Evolutionary conservation across 2,797 vertebrate species (phyloP).

Genomic region (Brachyrhaphis roseni): DNA sequence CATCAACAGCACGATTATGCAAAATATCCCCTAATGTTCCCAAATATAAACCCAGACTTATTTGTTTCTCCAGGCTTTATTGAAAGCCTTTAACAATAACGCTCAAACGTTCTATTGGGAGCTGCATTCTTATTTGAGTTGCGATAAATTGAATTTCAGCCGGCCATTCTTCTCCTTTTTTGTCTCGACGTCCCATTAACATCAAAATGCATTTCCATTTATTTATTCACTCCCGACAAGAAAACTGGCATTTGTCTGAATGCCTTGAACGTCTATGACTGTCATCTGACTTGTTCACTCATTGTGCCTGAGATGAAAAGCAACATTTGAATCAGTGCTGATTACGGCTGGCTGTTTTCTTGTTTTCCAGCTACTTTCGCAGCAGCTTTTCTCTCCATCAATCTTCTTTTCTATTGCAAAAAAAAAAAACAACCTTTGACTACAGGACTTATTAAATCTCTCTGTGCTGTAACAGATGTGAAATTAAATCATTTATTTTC

Average conservation of each 20-base stretch:
- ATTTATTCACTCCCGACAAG: conserved; percentile 12
- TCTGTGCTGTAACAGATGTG: conserved; percentile 4
- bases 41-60: neutral
- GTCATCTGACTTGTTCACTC: conserved; percentile 31
- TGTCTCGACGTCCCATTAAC: neutral
- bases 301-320: conserved; percentile 35
- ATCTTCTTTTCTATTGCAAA: conserved; percentile 7
- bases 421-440: neutral
- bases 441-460: conserved; percentile 20
- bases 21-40: neutral
- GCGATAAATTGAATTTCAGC: conserved; percentile 13
- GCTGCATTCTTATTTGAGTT: conserved; percentile 19
- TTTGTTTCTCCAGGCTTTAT: neutral
- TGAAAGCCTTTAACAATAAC: conserved; percentile 25
- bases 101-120: conserved; percentile 22
- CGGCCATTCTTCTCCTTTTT: neutral
- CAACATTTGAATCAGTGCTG: conserved; percentile 16
- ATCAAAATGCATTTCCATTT: conserved; percentile 29
- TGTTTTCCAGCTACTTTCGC: conserved; percentile 16
- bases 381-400: conserved; percentile 6
- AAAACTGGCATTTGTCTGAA: conserved; percentile 52
- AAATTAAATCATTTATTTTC: neutral
- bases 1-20: neutral
- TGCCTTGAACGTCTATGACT: conserved; percentile 40
- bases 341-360: conserved; percentile 21